phyloP scores from a whole-genome alignment of 2,888 invertebrate species.

The Timandra comae region DNA sequence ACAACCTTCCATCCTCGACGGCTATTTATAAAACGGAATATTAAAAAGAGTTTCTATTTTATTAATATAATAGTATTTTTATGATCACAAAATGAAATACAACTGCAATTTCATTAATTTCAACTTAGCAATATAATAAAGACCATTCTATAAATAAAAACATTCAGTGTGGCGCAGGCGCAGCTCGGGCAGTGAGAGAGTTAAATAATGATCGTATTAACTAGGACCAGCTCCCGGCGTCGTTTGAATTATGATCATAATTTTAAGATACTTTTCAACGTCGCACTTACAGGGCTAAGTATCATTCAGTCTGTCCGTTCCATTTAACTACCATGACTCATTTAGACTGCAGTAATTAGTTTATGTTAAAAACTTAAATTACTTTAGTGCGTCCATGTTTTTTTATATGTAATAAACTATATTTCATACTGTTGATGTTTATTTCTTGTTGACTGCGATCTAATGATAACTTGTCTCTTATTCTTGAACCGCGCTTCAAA shows the following conservation, averaged over 20 bases:
- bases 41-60: too few relatives aligned
- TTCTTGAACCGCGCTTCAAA: too few relatives aligned
- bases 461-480: too few relatives aligned
- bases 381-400: too few relatives aligned
- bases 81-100: neutral
- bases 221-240: conserved; percentile 21
- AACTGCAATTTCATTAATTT: neutral
- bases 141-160: too few relatives aligned
- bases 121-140: too few relatives aligned
- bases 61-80: too few relatives aligned
- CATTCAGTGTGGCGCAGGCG: neutral
- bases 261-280: conserved; percentile 26
- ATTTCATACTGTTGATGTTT: too few relatives aligned
- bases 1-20: too few relatives aligned
- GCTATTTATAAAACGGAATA: too few relatives aligned
- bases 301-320: conserved; percentile 17
- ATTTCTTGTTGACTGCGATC: too few relatives aligned
- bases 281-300: conserved; percentile 27
- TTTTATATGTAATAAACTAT: too few relatives aligned
- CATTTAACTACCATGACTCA: conserved; percentile 21
- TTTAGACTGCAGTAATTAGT: conserved; percentile 24
- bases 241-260: conserved; percentile 22
- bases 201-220: conserved; percentile 19
- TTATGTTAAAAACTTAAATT: conserved; percentile 8
- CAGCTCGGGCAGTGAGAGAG: conserved; percentile 1